phyloP scores from a whole-genome alignment of 1,140 invertebrate species.

The Ephestia elutella region DNA sequence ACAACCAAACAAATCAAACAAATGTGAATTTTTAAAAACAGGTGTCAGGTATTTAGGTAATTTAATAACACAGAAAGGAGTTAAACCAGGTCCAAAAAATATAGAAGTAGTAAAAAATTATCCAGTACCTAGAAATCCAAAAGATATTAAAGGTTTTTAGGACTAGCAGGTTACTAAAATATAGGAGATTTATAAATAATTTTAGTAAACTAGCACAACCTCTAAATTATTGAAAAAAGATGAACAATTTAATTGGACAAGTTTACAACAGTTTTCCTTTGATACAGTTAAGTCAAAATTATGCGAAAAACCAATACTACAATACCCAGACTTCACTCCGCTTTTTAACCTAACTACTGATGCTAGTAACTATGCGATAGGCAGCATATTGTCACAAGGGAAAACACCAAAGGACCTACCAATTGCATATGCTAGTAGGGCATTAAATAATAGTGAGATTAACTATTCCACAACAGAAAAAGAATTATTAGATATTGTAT shows the following conservation, averaged over 20 bases:
- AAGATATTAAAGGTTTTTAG: background rate
- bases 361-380: no score
- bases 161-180: background rate
- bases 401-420: no score
- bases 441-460: no score
- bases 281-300: background rate
- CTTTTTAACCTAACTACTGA: no score
- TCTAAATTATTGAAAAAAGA: slow-evolving; percentile 1
- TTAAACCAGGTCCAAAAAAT: background rate
- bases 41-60: background rate
- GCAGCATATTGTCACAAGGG: no score
- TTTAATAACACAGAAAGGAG: slow-evolving; percentile 1
- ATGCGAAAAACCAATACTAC: no score
- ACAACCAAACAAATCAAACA: background rate
- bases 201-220: background rate
- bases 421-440: no score
- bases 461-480: no score
- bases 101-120: background rate
- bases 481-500: no score
- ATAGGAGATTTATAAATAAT: background rate
- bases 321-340: no score
- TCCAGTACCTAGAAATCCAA: no score
- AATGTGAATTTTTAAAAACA: slow-evolving; percentile 7
- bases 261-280: background rate
- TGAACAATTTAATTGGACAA: background rate